A percentile compares a stretch with the other conserved stretches of the same genome.
phyloP scores from a whole-genome alignment of 1,140 invertebrate genomes.

The Saccostrea cuccullata region DNA sequence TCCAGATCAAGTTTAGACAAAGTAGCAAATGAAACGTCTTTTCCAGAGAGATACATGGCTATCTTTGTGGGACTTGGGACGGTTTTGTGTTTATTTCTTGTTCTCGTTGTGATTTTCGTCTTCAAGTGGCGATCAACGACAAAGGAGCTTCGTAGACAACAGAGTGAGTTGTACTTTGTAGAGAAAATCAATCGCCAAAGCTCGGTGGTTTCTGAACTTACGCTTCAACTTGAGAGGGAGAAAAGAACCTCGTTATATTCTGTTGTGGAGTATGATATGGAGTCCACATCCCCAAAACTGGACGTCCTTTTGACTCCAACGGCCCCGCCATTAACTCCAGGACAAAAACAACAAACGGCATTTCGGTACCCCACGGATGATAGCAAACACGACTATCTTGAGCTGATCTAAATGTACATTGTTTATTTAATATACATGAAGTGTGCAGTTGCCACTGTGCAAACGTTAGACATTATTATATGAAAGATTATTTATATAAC shows the following conservation, averaged over 20 bases:
- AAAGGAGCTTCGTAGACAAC: neutral
- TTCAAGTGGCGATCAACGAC: constrained; percentile 1
- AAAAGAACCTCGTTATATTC: neutral
- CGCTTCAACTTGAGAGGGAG: neutral
- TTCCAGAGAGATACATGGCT: neutral
- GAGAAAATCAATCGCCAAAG: constrained; percentile 19
- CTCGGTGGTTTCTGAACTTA: neutral
- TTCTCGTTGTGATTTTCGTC: neutral
- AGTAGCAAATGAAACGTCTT: neutral
- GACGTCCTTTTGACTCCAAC: neutral
- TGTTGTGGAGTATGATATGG: neutral
- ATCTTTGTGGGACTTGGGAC: neutral
- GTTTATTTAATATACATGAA: too few relatives aligned
- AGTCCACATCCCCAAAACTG: neutral
- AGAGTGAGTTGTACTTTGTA: constrained; percentile 15
- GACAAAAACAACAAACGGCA: constrained; percentile 23
- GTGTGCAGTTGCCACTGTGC: too few relatives aligned
- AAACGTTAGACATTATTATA: too few relatives aligned
- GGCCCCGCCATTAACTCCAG: neutral
- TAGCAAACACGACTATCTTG: neutral
- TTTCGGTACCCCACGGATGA: neutral
- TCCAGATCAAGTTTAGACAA: neutral
- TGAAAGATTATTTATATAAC: too few relatives aligned
- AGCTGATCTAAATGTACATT: neutral
- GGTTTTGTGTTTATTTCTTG: neutral